These are phyloP conservation scores for Betta splendens DNA, from an alignment of 2,797 vertebrate genomes.

Conservation along the genomic window DNA sequence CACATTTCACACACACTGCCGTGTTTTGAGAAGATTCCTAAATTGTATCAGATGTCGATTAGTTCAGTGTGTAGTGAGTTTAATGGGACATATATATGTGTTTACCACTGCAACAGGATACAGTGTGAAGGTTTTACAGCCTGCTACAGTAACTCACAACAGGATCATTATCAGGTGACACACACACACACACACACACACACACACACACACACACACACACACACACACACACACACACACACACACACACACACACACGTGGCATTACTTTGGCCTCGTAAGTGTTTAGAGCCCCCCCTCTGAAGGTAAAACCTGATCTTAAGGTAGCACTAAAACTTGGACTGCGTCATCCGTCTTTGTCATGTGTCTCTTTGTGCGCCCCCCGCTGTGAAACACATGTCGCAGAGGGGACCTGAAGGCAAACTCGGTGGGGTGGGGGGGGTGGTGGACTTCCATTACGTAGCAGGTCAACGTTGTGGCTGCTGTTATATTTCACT, in stretches of 20 bases:
- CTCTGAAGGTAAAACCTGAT: slow-evolving; percentile 39
- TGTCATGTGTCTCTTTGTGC: slow-evolving; percentile 9
- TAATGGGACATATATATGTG: slow-evolving; percentile 11
- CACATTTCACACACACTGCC: background rate
- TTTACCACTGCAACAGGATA: slow-evolving; percentile 36
- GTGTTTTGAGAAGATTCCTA: background rate
- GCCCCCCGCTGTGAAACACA: slow-evolving; percentile 21
- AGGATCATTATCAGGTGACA: slow-evolving; percentile 49
- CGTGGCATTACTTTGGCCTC: slow-evolving; percentile 37
- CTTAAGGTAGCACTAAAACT: slow-evolving; percentile 29
- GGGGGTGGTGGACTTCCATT: slow-evolving; percentile 12
- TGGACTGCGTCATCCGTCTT: slow-evolving; percentile 40
- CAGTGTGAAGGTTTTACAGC: slow-evolving; percentile 41
- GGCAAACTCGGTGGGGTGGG: background rate
- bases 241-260: slow-evolving; percentile 12
- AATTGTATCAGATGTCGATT: slow-evolving; percentile 1
- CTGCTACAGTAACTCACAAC: slow-evolving; percentile 34
- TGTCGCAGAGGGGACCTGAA: slow-evolving; percentile 14
- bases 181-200: slow-evolving; percentile 9
- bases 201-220: slow-evolving; percentile 2
- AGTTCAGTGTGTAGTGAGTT: background rate
- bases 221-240: background rate
- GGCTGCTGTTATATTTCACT: slow-evolving; percentile 28
- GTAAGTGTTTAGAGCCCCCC: slow-evolving; percentile 30
- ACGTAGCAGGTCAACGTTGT: slow-evolving; percentile 14